Evolutionary conservation across 1,140 invertebrate genomes (phyloP).

Genomic region (Conus ventricosus): DNA sequence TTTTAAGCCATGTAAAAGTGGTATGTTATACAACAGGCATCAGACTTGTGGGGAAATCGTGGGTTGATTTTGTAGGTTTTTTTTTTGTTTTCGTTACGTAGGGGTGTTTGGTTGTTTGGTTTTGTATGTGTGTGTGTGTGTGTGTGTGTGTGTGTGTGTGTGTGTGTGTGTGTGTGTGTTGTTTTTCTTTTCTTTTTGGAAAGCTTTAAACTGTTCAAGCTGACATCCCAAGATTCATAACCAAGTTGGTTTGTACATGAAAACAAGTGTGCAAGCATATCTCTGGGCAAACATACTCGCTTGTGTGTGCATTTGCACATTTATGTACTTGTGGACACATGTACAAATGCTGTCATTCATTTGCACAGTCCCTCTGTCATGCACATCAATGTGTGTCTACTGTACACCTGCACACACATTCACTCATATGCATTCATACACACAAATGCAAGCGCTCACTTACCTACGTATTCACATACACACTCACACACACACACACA

Average conservation of each 20-base stretch:
- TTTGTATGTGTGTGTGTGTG: no score
- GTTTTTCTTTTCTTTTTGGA: no score
- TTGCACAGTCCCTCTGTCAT: background rate
- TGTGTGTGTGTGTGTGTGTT: no score
- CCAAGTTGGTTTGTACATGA: no score
- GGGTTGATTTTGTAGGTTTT: background rate
- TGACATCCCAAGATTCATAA: no score
- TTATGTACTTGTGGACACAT: background rate
- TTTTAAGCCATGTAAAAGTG: background rate
- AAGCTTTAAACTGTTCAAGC: no score
- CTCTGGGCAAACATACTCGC: no score
- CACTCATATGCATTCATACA: background rate
- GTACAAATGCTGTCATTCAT: background rate
- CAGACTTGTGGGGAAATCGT: background rate
- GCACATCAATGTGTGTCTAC: background rate
- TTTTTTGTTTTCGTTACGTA: background rate
- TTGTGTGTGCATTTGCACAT: no score
- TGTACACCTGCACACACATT: background rate
- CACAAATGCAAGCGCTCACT: background rate
- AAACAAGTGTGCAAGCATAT: no score
- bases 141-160: no score
- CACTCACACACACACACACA: background rate
- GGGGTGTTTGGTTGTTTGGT: no score
- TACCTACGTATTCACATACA: background rate
- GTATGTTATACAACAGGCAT: no score